phyloP scores from a whole-genome alignment of 2,797 vertebrate genomes.

The Varecia variegata region DNA sequence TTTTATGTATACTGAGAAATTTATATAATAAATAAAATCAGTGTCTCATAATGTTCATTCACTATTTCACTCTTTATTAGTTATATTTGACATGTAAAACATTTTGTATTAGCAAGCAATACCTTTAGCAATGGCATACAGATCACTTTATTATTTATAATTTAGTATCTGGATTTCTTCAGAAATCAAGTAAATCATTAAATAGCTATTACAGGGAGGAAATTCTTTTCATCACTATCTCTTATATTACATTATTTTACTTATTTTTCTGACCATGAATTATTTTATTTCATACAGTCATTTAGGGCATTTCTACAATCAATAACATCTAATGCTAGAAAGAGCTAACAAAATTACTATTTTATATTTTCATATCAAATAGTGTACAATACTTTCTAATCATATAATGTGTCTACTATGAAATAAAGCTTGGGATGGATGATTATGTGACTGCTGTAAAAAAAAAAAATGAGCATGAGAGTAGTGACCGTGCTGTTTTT shows the following conservation, averaged over 20 bases:
- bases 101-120: background rate
- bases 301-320: background rate
- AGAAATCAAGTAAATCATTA: background rate
- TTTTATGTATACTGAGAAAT: background rate
- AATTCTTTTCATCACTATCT: background rate
- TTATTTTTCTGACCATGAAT: background rate
- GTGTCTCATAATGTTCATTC: background rate
- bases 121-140: background rate
- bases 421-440: background rate
- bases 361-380: background rate
- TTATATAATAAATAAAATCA: background rate
- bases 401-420: background rate
- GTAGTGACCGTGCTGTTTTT: background rate
- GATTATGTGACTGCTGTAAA: background rate
- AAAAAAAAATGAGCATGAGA: background rate
- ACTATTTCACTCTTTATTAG: background rate
- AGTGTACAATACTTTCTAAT: background rate
- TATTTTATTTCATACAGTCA: background rate
- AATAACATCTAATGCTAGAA: background rate
- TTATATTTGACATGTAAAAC: constrained; percentile 4
- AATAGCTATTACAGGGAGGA: constrained; percentile 1
- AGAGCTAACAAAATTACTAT: background rate
- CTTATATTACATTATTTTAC: background rate
- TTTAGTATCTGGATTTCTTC: background rate
- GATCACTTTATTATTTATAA: background rate